Percentiles rank a stretch among this genome's conserved stretches.
phyloP scores from a whole-genome alignment of 2,888 invertebrate species.

The Eilema griseolum region DNA sequence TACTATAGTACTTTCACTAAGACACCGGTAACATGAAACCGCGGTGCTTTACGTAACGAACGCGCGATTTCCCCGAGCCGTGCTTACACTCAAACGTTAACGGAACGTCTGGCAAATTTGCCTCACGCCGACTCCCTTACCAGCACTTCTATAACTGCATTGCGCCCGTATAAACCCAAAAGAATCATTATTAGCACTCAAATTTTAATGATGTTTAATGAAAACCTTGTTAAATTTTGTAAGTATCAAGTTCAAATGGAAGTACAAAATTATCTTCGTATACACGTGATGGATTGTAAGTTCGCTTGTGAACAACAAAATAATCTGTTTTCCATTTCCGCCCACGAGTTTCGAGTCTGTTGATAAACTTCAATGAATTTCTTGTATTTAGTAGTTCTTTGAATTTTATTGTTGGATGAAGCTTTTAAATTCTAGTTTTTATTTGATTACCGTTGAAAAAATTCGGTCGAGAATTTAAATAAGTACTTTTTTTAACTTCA shows the following conservation, averaged over 20 bases:
- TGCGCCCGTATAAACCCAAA: slow-evolving; percentile 69
- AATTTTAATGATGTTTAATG: slow-evolving; percentile 26
- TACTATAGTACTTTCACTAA: slow-evolving; percentile 50
- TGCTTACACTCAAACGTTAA: slow-evolving; percentile 76
- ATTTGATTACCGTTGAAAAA: background rate
- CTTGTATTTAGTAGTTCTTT: slow-evolving; percentile 20
- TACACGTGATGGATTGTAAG: slow-evolving; percentile 8
- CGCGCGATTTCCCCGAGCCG: slow-evolving; percentile 60
- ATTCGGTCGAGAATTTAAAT: background rate
- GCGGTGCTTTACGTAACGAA: slow-evolving; percentile 65
- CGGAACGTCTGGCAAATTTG: slow-evolving; percentile 75
- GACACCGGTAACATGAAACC: slow-evolving; percentile 41
- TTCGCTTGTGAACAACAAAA: slow-evolving; percentile 15
- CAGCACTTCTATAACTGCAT: slow-evolving; percentile 76
- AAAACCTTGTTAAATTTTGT: background rate
- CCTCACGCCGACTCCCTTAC: slow-evolving; percentile 63
- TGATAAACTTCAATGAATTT: slow-evolving; percentile 22
- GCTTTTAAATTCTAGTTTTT: slow-evolving; percentile 19
- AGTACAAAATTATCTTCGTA: slow-evolving; percentile 5
- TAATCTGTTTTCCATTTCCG: slow-evolving; percentile 25
- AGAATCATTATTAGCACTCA: slow-evolving; percentile 44
- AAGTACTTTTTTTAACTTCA: background rate
- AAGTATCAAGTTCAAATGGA: background rate
- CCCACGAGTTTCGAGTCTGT: slow-evolving; percentile 16
- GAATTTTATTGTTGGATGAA: slow-evolving; percentile 16